Conservation (phyloP, 2,797 vertebrate species). For the Dallia pectoralis region DNA sequence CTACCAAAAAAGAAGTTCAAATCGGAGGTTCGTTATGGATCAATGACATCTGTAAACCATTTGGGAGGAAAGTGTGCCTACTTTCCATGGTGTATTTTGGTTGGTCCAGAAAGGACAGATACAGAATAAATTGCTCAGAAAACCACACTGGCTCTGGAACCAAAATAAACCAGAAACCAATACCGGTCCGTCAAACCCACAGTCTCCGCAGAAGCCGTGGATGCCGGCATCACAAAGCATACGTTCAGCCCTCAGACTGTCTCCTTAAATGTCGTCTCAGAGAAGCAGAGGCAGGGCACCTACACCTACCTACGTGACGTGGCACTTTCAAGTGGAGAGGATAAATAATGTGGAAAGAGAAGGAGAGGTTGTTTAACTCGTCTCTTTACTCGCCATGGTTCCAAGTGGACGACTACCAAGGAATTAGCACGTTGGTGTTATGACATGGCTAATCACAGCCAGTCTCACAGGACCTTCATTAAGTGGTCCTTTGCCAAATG, state of each 20-base stretch:
- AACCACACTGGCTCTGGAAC: slow-evolving; percentile 59
- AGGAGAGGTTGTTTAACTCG: slow-evolving; percentile 10
- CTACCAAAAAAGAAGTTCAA: slow-evolving; percentile 48
- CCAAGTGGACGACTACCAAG: not conserved
- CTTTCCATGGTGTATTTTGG: slow-evolving; percentile 56
- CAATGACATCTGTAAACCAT: slow-evolving; percentile 55
- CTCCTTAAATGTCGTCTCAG: slow-evolving; percentile 18
- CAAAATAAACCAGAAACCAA: slow-evolving; percentile 28
- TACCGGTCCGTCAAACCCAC: slow-evolving; percentile 42
- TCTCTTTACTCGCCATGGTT: not conserved
- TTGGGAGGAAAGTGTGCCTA: slow-evolving; percentile 52
- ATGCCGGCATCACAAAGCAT: slow-evolving; percentile 28
- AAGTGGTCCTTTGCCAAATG: slow-evolving; percentile 28
- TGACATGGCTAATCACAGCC: slow-evolving; percentile 22
- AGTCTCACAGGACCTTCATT: slow-evolving; percentile 28
- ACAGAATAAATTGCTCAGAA: slow-evolving; percentile 58
- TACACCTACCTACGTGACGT: not conserved
- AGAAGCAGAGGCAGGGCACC: not conserved
- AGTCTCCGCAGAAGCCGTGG: slow-evolving; percentile 31
- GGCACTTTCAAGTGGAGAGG: not conserved
- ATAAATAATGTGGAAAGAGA: not conserved
- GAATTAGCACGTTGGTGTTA: slow-evolving; percentile 40
- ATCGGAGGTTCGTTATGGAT: slow-evolving; percentile 61
- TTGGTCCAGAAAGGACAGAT: slow-evolving; percentile 52
- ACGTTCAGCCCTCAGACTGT: slow-evolving; percentile 34